A percentile compares a stretch with the other conserved stretches of the same genome.
phyloP scores from a whole-genome alignment of 2,113 vertebrate genomes.

The Struthio camelus region DNA sequence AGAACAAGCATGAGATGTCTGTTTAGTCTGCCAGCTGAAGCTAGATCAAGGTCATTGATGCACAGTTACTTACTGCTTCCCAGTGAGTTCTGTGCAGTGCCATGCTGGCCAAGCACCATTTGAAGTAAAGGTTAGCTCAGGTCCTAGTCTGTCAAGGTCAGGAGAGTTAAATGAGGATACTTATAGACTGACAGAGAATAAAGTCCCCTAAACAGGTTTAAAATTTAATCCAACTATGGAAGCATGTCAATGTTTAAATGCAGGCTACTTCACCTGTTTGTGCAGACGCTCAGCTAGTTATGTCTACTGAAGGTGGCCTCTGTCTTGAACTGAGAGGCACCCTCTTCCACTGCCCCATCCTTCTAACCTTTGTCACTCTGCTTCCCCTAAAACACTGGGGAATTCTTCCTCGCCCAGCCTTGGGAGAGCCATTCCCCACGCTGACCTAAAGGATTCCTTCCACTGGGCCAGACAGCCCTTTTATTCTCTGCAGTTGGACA shows the following conservation, averaged over 20 bases:
- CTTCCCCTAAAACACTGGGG: too few species aligned
- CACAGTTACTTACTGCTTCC: neutral
- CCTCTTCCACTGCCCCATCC: fast-evolving
- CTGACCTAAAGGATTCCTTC: too few species aligned
- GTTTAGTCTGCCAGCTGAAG: fast-evolving
- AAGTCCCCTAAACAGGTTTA: neutral
- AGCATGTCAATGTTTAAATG: fast-evolving
- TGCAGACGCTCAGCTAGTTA: fast-evolving
- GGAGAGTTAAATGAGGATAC: neutral
- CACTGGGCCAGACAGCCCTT: too few species aligned
- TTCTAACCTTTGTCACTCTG: fast-evolving
- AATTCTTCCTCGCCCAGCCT: neutral
- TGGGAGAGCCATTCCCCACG: too few species aligned
- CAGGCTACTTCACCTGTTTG: fast-evolving
- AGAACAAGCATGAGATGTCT: fast-evolving
- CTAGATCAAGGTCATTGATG: neutral
- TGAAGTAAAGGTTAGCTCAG: fast-evolving
- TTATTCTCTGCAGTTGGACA: too few species aligned
- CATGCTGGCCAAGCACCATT: neutral
- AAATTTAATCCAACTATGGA: neutral
- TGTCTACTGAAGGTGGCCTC: fast-evolving
- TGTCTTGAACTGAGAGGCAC: neutral
- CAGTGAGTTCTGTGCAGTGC: neutral
- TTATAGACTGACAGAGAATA: fast-evolving
- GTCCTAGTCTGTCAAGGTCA: neutral